Evolutionary conservation across 2,797 vertebrate species (phyloP).

Genomic region (Pampus argenteus): DNA sequence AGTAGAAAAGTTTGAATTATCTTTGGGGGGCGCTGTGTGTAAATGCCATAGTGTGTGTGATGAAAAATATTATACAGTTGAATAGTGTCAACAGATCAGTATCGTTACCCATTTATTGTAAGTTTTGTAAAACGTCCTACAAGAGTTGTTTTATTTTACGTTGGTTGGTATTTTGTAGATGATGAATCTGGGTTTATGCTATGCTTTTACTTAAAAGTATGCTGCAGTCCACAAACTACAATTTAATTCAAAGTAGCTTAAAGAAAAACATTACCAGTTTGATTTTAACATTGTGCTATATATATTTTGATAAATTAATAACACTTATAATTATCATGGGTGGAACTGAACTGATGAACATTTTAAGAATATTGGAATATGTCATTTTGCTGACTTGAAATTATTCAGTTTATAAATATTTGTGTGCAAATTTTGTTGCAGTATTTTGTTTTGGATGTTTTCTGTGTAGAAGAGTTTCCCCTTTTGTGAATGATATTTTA

Average conservation of each 20-base stretch:
- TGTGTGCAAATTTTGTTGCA: constrained; percentile 3
- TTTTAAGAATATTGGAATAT: constrained; percentile 16
- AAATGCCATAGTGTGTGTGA: constrained; percentile 7
- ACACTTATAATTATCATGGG: background rate
- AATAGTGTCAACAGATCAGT: background rate
- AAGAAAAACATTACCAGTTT: background rate
- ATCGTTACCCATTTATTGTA: constrained; percentile 15
- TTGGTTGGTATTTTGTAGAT: background rate
- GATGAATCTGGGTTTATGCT: constrained; percentile 19
- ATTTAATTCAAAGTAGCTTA: constrained; percentile 2
- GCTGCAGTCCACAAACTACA: background rate
- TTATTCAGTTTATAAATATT: background rate
- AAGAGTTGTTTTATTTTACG: constrained; percentile 15
- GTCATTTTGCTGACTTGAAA: constrained; percentile 26
- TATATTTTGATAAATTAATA: background rate
- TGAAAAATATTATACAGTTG: background rate
- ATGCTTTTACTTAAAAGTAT: constrained; percentile 17
- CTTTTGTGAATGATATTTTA: constrained; percentile 39
- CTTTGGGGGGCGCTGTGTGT: constrained; percentile 9
- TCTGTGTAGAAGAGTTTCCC: constrained; percentile 9
- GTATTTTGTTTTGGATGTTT: constrained; percentile 14
- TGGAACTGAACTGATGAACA: background rate
- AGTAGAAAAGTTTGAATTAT: background rate
- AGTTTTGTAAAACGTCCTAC: constrained; percentile 21
- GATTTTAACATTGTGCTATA: constrained; percentile 3